phyloP scores from a whole-genome alignment of 2,888 invertebrate species.

The Drosophila percnosoma region DNA sequence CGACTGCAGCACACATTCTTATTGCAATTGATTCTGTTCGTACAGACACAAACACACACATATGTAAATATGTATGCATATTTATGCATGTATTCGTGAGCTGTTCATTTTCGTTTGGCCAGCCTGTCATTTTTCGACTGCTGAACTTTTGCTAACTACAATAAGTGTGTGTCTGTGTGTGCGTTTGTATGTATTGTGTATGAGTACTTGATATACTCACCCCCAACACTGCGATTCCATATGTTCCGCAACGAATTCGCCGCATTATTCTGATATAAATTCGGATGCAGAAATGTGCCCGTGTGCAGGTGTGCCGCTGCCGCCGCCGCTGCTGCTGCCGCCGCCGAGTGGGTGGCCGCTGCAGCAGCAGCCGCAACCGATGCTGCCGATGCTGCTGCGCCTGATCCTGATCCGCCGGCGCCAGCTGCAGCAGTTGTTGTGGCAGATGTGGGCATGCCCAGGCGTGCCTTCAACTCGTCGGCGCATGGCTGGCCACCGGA shows the following conservation, averaged over 20 bases:
- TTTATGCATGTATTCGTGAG: slow-evolving; percentile 12
- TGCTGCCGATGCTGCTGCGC: slow-evolving; percentile 38
- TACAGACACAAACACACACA: not conserved
- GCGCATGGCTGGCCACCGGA: slow-evolving; percentile 88
- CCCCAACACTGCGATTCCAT: slow-evolving; percentile 85
- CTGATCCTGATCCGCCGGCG: not conserved
- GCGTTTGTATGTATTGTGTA: slow-evolving; percentile 2
- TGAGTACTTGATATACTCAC: slow-evolving; percentile 77
- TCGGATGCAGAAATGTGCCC: slow-evolving; percentile 87
- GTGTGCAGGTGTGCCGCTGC: slow-evolving; percentile 82
- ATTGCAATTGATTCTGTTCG: slow-evolving; percentile 74
- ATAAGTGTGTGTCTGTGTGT: slow-evolving; percentile 9
- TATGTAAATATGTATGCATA: not conserved
- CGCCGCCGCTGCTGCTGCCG: slow-evolving; percentile 71
- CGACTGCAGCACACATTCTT: slow-evolving; percentile 73
- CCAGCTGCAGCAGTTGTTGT: slow-evolving; percentile 45
- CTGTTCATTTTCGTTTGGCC: slow-evolving; percentile 51
- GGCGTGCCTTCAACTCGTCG: slow-evolving; percentile 94
- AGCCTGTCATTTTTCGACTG: slow-evolving; percentile 44
- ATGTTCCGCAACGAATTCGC: slow-evolving; percentile 85
- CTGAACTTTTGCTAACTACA: slow-evolving; percentile 38
- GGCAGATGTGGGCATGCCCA: slow-evolving; percentile 88
- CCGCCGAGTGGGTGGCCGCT: slow-evolving; percentile 67
- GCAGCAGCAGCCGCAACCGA: slow-evolving; percentile 52
- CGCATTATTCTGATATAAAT: slow-evolving; percentile 88